Evolutionary conservation across 2,797 vertebrate genomes (phyloP), one percentile per base, ranked within the genome.

Genomic region (Lagocephalus sceleratus): DNA sequence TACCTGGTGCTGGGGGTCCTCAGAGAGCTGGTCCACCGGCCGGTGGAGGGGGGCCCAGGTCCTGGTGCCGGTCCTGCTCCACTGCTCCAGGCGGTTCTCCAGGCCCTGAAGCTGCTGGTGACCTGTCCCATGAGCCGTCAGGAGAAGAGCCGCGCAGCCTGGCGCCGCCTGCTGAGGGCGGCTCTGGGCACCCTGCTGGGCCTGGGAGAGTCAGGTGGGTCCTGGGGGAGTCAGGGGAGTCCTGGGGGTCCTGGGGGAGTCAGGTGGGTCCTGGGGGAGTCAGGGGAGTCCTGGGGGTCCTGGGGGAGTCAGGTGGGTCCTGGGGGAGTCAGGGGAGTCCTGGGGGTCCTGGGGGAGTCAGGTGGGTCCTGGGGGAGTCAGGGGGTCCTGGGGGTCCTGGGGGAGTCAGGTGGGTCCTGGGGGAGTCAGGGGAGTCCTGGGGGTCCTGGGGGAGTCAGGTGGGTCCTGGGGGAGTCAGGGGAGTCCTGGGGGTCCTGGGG

Each of bases 1-100:
- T 94, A 95, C 83, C 87, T 98, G 63, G 90, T 95, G 63, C 87
- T 91, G 66, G 94, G 94, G 39, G 94, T 97, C 41, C 83, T 96
- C 55, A 81, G 91, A 81, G 92, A 94, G 75, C 88, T 92, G 16
- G 87, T 92, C 57, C 86, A 89, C 62, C 91, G 81, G 60, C 73
- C 84, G 20, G 11, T 3, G 7, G 54, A 2, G 2, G 20, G 21
- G 0, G 52, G 25, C 19, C 5, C 23, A 0, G 63, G 1, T 25
- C 46, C 11, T 1, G 54, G 43, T 3, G 20, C 50, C 0, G 20
- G 41, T 16, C 64, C 58, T 43, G 32, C 1, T 11, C 9, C 9
- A 4, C 3, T 42, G 16, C 16, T 42, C 40, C 40, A 42, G 40
- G 40, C 17, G 1, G 40, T n/a, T 26, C 82, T 98, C 0, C 94